phyloP scores from a whole-genome alignment of 2,113 vertebrate species.

The Sorex araneus region DNA sequence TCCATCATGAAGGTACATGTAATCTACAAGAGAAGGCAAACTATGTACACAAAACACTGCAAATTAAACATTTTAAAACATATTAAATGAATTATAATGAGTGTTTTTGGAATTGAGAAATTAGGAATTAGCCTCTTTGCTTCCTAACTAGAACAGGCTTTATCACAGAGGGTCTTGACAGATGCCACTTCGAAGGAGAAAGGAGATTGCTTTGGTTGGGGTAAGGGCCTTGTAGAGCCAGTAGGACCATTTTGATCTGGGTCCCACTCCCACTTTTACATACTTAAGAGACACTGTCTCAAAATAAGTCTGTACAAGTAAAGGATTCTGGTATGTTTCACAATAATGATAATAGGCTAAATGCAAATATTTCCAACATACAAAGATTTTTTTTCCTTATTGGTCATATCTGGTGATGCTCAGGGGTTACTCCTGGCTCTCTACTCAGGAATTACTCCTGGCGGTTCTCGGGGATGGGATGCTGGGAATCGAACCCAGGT shows the following conservation, averaged over 20 bases:
- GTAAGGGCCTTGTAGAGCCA: too few relatives aligned
- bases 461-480: too few relatives aligned
- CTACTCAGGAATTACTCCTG: too few relatives aligned
- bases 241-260: background rate
- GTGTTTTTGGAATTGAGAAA: background rate
- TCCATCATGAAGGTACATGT: rapidly evolving
- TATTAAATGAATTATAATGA: background rate
- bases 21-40: background rate
- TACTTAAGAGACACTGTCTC: background rate
- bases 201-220: rapidly evolving
- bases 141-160: too few relatives aligned
- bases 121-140: background rate
- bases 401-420: too few relatives aligned
- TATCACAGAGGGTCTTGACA: rapidly evolving
- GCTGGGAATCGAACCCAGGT: too few relatives aligned
- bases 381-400: too few relatives aligned
- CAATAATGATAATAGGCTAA: background rate
- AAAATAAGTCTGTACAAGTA: background rate
- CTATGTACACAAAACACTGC: background rate
- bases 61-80: background rate
- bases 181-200: background rate
- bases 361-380: background rate
- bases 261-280: background rate
- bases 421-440: too few relatives aligned
- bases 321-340: background rate